Percentiles rank a stretch among this genome's conserved stretches.
Evolutionary conservation across 2,113 vertebrate species (phyloP).

Genomic region (Alces alces): DNA sequence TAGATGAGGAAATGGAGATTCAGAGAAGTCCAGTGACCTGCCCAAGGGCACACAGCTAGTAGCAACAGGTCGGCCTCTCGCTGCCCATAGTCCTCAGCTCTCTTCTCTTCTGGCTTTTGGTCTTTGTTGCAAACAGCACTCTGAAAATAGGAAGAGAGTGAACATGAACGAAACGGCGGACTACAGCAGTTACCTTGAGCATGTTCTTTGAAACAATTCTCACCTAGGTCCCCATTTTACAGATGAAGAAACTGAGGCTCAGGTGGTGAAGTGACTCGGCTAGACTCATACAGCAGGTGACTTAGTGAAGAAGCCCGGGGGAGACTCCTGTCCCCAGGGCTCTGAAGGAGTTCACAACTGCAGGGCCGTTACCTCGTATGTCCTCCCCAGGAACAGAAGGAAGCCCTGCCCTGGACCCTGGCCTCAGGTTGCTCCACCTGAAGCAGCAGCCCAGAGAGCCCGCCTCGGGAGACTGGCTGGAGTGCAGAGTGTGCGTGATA

Average conservation of each 20-base stretch:
- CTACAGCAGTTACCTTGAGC: neutral
- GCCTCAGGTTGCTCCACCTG: neutral
- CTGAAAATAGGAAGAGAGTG: neutral
- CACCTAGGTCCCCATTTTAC: neutral
- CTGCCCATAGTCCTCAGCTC: neutral
- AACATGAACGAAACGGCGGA: neutral
- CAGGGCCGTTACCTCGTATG: neutral
- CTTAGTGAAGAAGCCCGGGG: neutral
- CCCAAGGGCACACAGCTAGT: neutral
- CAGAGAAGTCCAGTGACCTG: neutral
- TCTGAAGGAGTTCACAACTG: neutral
- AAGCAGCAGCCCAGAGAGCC: neutral
- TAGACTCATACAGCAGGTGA: neutral
- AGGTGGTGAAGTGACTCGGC: neutral
- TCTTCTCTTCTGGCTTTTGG: neutral
- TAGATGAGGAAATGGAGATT: neutral
- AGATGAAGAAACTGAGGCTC: neutral
- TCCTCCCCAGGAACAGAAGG: neutral
- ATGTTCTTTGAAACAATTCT: neutral
- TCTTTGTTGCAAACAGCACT: neutral
- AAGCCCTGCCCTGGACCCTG: neutral
- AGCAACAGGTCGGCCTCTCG: neutral
- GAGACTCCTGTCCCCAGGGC: neutral
- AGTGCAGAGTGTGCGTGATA: neutral
- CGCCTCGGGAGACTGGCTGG: neutral